phyloP scores from a whole-genome alignment of 2,797 vertebrate genomes.

The Mico argentatus region DNA sequence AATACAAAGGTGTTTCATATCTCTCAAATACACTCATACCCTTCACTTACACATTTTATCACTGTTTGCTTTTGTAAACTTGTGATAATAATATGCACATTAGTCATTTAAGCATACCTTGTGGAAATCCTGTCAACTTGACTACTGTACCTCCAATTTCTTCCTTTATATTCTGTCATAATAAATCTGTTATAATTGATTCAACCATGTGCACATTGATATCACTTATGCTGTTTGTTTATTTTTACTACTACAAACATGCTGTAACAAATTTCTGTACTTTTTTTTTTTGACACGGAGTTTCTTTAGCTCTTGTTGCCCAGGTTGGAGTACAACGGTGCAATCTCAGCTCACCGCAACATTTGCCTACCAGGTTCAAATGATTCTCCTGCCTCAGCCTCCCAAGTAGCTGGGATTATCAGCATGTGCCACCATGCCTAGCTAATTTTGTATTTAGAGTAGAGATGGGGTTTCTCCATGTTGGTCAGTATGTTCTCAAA shows the following conservation, averaged over 20 bases:
- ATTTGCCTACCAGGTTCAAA: background rate
- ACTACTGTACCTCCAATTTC: background rate
- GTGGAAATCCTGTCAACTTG: background rate
- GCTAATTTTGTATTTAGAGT: background rate
- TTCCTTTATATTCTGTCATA: background rate
- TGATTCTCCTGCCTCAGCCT: background rate
- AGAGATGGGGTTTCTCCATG: background rate
- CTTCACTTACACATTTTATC: background rate
- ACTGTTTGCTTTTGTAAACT: background rate
- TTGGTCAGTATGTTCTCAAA: background rate
- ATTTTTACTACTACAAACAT: background rate
- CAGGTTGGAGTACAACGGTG: background rate
- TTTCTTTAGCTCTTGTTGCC: background rate
- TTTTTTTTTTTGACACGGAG: background rate
- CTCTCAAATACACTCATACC: background rate
- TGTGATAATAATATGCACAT: background rate
- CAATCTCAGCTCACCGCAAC: accelerated
- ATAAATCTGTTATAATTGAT: background rate
- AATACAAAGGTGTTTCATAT: background rate
- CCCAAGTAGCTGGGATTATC: background rate
- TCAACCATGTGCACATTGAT: background rate
- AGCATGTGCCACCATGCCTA: background rate
- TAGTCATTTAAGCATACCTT: background rate
- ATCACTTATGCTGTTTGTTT: background rate
- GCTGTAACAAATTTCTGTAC: background rate